Evolutionary conservation across 2,888 invertebrate genomes (phyloP).

Genomic region (Eudasyphora cyanicolor): DNA sequence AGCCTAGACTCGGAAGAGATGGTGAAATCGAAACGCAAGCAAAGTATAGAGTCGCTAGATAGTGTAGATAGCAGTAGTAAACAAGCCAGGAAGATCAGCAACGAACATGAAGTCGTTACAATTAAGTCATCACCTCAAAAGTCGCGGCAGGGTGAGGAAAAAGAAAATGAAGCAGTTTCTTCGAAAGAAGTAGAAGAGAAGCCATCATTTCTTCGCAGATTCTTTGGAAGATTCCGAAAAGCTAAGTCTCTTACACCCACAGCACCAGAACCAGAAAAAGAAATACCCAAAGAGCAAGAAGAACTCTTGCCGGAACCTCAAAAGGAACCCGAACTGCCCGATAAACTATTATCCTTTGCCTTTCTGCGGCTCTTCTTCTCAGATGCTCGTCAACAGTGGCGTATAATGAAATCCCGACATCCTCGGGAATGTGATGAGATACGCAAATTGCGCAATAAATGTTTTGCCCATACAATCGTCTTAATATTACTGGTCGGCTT

Average conservation of each 20-base stretch:
- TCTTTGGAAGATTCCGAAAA: slow-evolving; percentile 30
- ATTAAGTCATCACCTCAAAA: neutral
- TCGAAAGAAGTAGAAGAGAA: slow-evolving; percentile 16
- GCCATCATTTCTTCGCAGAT: slow-evolving; percentile 30
- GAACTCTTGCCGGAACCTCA: slow-evolving; percentile 7
- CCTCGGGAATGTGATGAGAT: slow-evolving; percentile 82
- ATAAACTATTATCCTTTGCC: slow-evolving; percentile 68
- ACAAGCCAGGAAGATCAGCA: neutral
- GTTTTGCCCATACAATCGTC: slow-evolving; percentile 85
- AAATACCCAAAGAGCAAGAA: slow-evolving; percentile 27
- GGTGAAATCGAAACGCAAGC: slow-evolving; percentile 34
- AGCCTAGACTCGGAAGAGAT: neutral
- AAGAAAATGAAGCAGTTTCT: neutral
- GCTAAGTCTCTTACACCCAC: slow-evolving; percentile 43
- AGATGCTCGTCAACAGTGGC: slow-evolving; percentile 82
- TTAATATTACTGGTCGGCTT: slow-evolving; percentile 88
- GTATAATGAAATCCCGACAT: slow-evolving; percentile 83
- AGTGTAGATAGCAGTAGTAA: slow-evolving; percentile 31
- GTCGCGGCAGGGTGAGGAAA: neutral
- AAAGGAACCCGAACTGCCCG: slow-evolving; percentile 27
- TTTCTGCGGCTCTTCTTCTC: slow-evolving; percentile 80
- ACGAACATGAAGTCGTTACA: slow-evolving; percentile 16
- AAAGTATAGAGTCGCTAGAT: slow-evolving; percentile 48
- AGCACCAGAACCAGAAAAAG: neutral
- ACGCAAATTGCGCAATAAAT: slow-evolving; percentile 83